Percentiles rank a stretch among this genome's conserved stretches.
Evolutionary conservation across 2,797 vertebrate genomes (phyloP).

Genomic region (Antennarius maculatus): DNA sequence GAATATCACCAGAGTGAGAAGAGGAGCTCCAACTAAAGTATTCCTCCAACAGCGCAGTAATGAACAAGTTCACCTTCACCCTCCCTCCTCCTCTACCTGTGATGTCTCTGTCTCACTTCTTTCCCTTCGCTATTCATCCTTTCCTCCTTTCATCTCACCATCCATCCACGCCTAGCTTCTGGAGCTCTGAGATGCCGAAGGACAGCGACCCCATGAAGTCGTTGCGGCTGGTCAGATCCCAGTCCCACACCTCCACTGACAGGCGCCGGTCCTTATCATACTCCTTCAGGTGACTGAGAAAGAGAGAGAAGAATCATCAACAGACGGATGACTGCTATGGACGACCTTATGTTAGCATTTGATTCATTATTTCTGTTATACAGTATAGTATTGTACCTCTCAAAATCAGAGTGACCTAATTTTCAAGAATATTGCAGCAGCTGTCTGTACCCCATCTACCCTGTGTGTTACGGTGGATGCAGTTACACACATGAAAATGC

Average conservation of each 20-base stretch:
- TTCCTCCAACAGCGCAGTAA: slow-evolving; percentile 64
- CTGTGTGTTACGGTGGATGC: slow-evolving; percentile 1
- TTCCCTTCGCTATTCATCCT: slow-evolving; percentile 4
- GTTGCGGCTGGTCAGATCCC: slow-evolving; percentile 96
- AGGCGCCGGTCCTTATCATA: slow-evolving; percentile 92
- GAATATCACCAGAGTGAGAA: slow-evolving; percentile 58
- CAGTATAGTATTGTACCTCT: background rate
- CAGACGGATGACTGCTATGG: background rate
- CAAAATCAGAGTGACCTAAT: background rate
- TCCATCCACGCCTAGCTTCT: slow-evolving; percentile 77
- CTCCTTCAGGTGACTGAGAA: slow-evolving; percentile 89
- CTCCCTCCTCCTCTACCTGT: slow-evolving; percentile 38
- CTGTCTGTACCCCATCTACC: background rate
- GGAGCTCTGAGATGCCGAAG: slow-evolving; percentile 75
- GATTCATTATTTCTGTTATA: background rate
- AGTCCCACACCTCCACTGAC: slow-evolving; percentile 97
- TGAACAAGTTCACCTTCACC: slow-evolving; percentile 73
- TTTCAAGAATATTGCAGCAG: background rate
- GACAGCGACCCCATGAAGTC: slow-evolving; percentile 99
- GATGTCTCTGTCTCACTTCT: slow-evolving; percentile 21
- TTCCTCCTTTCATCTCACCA: slow-evolving; percentile 64
- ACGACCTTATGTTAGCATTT: background rate
- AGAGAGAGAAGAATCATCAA: slow-evolving; percentile 22
- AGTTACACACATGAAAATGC: background rate
- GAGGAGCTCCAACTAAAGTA: slow-evolving; percentile 48